Percentiles rank a stretch among this genome's conserved stretches.
phyloP scores from a whole-genome alignment of 2,888 invertebrate genomes.

The Neria commutata region DNA sequence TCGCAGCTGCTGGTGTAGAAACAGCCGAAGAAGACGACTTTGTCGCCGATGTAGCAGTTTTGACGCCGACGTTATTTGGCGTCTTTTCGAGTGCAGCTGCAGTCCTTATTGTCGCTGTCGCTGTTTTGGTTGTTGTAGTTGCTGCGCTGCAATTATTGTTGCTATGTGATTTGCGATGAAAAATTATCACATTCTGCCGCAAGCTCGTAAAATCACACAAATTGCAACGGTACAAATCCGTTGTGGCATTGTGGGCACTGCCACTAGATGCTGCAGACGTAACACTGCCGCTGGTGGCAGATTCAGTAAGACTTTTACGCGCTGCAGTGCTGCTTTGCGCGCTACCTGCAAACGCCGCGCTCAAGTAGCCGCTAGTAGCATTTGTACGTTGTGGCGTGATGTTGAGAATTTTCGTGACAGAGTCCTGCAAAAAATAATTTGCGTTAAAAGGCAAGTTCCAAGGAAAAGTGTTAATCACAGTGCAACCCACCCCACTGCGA shows the following conservation, averaged over 20 bases:
- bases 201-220: slow-evolving; percentile 71
- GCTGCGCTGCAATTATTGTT: slow-evolving; percentile 18
- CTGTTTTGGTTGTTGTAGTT: neutral
- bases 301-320: no score
- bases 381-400: slow-evolving; percentile 35
- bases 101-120: no score
- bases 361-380: slow-evolving; percentile 76
- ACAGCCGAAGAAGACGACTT: slow-evolving; percentile 4
- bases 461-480: neutral
- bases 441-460: neutral
- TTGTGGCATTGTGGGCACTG: no score
- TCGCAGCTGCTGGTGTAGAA: slow-evolving; percentile 22
- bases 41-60: slow-evolving; percentile 1
- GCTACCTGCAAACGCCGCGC: slow-evolving; percentile 73
- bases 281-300: neutral
- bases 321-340: slow-evolving; percentile 66
- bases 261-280: slow-evolving; percentile 6
- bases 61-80: neutral
- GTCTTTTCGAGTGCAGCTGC: neutral
- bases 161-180: slow-evolving; percentile 75
- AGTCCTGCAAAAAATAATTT: slow-evolving; percentile 37
- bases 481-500: slow-evolving; percentile 34
- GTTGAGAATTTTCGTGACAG: slow-evolving; percentile 43
- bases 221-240: slow-evolving; percentile 66
- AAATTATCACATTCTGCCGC: slow-evolving; percentile 74